These are phyloP conservation scores for Sinotaia quadrata DNA, from an alignment of 2,888 invertebrate species.

Conservation along the genomic window DNA sequence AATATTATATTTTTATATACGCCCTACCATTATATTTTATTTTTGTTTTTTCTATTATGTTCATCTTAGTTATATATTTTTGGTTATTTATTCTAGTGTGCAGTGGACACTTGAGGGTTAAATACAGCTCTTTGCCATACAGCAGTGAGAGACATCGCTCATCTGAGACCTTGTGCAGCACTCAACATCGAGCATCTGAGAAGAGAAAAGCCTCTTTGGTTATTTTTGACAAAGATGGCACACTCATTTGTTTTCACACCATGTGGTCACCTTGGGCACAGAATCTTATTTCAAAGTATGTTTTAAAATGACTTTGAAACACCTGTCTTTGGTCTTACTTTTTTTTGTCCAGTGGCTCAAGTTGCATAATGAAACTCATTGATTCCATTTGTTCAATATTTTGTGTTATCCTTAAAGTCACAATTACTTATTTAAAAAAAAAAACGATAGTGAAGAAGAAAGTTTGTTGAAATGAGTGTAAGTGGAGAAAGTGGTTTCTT, in stretches of 20 bases:
- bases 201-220: conserved; percentile 65
- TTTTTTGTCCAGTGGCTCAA: background rate
- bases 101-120: background rate
- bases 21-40: background rate
- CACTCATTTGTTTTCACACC: conserved; percentile 73
- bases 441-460: no score
- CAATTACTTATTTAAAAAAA: no score
- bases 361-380: no score
- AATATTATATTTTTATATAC: no score
- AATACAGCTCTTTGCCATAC: conserved; percentile 8
- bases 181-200: conserved; percentile 29
- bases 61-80: background rate
- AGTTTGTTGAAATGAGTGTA: no score
- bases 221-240: conserved; percentile 74
- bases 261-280: conserved; percentile 74
- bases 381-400: no score
- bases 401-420: no score
- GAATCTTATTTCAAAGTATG: conserved; percentile 26
- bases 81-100: background rate
- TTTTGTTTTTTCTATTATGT: background rate
- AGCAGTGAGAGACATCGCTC: conserved; percentile 6
- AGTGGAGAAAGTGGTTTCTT: no score
- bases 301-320: no score
- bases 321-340: background rate
- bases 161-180: conserved; percentile 36